Percentiles rank a stretch among this genome's conserved stretches.
Evolutionary conservation across 2,113 vertebrate species (phyloP).

Genomic region (Artemisiospiza belli): DNA sequence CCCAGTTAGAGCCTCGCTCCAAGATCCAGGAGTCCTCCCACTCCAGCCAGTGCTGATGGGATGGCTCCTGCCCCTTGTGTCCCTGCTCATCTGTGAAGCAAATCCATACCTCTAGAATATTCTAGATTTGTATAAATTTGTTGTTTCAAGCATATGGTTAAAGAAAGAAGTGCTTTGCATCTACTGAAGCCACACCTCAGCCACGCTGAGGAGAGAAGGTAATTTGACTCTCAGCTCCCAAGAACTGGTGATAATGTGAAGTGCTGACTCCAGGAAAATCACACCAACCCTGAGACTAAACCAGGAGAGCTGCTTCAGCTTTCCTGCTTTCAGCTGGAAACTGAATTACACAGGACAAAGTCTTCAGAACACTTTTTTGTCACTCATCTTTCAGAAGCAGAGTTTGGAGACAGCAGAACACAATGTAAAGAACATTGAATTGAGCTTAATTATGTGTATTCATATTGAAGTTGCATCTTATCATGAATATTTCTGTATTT

Average conservation of each 20-base stretch:
- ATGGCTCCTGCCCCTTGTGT: not conserved
- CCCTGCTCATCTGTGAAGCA: not conserved
- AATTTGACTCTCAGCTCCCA: not conserved
- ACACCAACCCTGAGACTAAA: not conserved
- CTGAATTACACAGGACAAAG: not conserved
- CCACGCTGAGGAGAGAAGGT: not conserved
- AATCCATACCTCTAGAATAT: not conserved
- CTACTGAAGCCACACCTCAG: not conserved
- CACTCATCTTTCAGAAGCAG: not conserved
- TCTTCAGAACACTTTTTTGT: not conserved
- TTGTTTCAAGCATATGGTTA: not conserved
- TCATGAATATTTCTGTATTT: not conserved
- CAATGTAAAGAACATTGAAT: not conserved
- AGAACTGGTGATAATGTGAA: not conserved
- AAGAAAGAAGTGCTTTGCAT: not conserved
- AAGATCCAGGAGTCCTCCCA: not conserved
- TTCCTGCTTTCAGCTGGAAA: not conserved
- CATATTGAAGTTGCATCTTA: not conserved
- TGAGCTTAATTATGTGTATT: not conserved
- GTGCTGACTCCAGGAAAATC: not conserved
- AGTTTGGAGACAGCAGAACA: not conserved
- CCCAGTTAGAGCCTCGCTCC: not conserved
- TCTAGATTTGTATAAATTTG: not conserved
- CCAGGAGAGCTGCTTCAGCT: not conserved
- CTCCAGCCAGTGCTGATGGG: not conserved